Conservation (phyloP, 2,888 invertebrate species). For the Agrotis puta region DNA sequence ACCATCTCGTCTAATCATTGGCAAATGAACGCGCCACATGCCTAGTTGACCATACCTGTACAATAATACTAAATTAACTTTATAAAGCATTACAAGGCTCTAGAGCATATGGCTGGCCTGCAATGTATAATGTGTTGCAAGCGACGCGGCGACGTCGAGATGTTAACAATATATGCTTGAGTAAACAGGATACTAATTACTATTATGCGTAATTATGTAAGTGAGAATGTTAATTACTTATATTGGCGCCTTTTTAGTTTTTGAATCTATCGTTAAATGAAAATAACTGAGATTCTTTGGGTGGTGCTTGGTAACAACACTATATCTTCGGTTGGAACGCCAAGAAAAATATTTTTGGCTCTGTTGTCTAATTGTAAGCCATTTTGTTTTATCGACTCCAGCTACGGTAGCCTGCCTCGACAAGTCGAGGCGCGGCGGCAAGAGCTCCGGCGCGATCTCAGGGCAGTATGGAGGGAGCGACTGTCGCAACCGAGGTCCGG, state of each 20-base stretch:
- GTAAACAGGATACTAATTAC: constrained; percentile 53
- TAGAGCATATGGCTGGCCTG: constrained; percentile 71
- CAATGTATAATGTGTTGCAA: constrained; percentile 52
- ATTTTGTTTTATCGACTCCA: background rate
- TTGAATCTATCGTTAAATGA: constrained; percentile 2
- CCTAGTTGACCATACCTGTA: constrained; percentile 61
- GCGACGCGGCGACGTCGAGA: constrained; percentile 31
- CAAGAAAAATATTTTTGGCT: background rate
- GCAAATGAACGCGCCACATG: constrained; percentile 45
- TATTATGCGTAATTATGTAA: constrained; percentile 33
- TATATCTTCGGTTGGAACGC: background rate
- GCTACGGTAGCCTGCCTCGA: no score
- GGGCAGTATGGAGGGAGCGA: no score
- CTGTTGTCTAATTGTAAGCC: background rate
- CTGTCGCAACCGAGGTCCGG: no score
- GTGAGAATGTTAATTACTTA: constrained; percentile 35
- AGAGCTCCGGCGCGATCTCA: no score
- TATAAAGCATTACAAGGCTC: constrained; percentile 71
- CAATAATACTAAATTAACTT: constrained; percentile 71
- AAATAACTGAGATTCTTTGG: background rate
- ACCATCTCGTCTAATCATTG: constrained; percentile 39
- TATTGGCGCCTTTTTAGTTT: constrained; percentile 40
- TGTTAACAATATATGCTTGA: constrained; percentile 62
- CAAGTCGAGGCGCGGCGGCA: no score
- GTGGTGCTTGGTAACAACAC: background rate